Base-by-base conservation (phyloP, 2,113 vertebrate genomes). In the Grantiella picta region DNA sequence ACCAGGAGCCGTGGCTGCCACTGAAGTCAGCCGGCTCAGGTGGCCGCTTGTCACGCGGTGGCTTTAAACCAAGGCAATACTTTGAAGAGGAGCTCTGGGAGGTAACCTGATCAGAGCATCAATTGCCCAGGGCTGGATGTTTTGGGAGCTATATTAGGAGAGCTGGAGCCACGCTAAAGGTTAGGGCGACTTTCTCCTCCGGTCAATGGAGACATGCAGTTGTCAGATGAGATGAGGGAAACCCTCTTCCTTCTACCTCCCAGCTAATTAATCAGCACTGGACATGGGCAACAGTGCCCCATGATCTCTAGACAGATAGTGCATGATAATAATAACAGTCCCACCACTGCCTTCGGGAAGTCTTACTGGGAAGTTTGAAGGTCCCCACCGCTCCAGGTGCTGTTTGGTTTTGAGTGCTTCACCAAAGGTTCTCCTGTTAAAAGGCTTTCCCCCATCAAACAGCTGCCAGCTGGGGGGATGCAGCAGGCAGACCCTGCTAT, bases 81-180 rank as follows among this genome's bases (percentile, higher is more conserved):
- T 64, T 59, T 12, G 12, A 23, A 42, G 61, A 45, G 83, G 64
- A 92, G 60, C 63, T 38, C 27, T 24, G 40, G 35, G 77, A 89
- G 72, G 94, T 81, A 95, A 95, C 92, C 59, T n/a, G 93, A 94
- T 76, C 84, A 29, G 47, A 88, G 76, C 8, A 8, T 87, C 81
- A 29, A 10, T 69, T 49, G 31, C 69, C 79, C 72, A 36, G 49
- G 70, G 31, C 79, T 63, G 54, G 82, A 31, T 22, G 1, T 31
- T 82, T 90, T 40, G 72, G 73, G 60, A 90, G 81, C 90, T 95
- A 77, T 92, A 86, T 89, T 83, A 84, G 94, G 91, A 88, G 72
- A 83, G 38, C 24, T 84, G 53, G 53, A 86, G 69, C 81, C 66
- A 50, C 0, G 1, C 60, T 90, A 90, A 94, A 88, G 92, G 89